A percentile compares a stretch with the other conserved stretches of the same genome.
Conservation (phyloP, 2,888 invertebrate genomes). For the Hypselothyrea guttata region DNA sequence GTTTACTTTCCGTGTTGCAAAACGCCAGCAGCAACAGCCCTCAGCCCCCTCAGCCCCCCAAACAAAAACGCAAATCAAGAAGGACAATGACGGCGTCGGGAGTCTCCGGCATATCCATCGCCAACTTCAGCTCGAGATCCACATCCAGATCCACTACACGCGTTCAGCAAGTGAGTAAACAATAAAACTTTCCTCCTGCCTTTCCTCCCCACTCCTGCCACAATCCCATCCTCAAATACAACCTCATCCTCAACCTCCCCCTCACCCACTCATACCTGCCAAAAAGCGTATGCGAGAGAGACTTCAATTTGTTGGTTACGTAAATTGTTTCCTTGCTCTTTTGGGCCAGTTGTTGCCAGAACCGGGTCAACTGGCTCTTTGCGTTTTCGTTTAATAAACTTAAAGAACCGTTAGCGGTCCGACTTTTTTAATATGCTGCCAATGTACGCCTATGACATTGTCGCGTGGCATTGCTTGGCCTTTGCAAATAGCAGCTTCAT, state of each 20-base stretch:
- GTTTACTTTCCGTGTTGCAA: conserved; percentile 52
- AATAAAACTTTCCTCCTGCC: conserved; percentile 59
- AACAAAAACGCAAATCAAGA: conserved; percentile 65
- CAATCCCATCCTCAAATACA: too few species aligned
- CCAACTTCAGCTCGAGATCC: conserved; percentile 2
- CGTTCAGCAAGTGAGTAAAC: conserved; percentile 75
- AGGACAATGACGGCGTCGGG: conserved; percentile 59
- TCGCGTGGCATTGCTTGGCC: conserved; percentile 14
- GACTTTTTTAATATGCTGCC: conserved; percentile 52
- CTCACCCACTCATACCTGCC: conserved; percentile 16
- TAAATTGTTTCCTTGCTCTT: conserved; percentile 54
- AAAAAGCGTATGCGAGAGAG: conserved; percentile 18
- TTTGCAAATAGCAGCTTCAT: conserved; percentile 19
- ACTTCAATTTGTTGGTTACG: conserved; percentile 64
- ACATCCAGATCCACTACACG: conserved; percentile 34
- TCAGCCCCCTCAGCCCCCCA: conserved; percentile 15
- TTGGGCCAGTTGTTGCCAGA: not conserved
- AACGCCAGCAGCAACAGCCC: conserved; percentile 42
- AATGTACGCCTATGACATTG: conserved; percentile 19
- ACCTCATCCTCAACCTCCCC: too few species aligned
- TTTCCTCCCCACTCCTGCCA: conserved; percentile 5
- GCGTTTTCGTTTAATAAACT: conserved; percentile 62
- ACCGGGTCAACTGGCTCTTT: conserved; percentile 5
- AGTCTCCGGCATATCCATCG: conserved; percentile 39
- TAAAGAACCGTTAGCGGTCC: conserved; percentile 50